Evolutionary conservation across 2,797 vertebrate genomes (phyloP).

Genomic region (Chiroxiphia lanceolata): DNA sequence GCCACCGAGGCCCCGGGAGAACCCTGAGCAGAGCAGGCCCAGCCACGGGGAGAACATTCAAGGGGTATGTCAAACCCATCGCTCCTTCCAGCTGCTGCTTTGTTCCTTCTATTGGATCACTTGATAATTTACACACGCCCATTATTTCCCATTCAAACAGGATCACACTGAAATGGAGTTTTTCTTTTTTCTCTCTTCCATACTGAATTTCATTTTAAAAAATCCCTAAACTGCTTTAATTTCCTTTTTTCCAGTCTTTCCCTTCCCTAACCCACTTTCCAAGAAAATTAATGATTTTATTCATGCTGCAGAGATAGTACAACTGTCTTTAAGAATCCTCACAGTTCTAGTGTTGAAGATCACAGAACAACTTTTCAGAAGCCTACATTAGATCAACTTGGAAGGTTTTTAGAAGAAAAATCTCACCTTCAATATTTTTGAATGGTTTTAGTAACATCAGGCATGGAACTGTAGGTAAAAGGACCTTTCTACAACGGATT

Average conservation of each 20-base stretch:
- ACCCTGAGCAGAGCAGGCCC: not conserved
- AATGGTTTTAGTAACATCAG: not conserved
- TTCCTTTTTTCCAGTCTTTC: not conserved
- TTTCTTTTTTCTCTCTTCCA: not conserved
- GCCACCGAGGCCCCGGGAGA: not conserved
- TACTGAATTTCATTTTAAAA: not conserved
- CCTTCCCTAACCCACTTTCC: not conserved
- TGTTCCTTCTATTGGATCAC: not conserved
- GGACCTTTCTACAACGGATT: not conserved
- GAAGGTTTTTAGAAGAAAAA: not conserved
- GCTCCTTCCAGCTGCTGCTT: not conserved
- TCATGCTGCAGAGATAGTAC: not conserved
- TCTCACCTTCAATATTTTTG: not conserved
- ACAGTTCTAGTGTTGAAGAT: not conserved
- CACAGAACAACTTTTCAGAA: not conserved
- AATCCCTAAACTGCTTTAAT: not conserved
- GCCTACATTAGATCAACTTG: not conserved
- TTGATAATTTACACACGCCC: not conserved
- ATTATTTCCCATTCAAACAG: not conserved
- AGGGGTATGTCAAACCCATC: not conserved
- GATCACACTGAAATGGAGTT: not conserved
- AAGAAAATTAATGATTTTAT: not conserved
- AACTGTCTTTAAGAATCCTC: not conserved
- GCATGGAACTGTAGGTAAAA: not conserved
- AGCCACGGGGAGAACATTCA: not conserved